Conservation (phyloP, 2,113 vertebrate genomes). For the Hypanus sabinus region DNA sequence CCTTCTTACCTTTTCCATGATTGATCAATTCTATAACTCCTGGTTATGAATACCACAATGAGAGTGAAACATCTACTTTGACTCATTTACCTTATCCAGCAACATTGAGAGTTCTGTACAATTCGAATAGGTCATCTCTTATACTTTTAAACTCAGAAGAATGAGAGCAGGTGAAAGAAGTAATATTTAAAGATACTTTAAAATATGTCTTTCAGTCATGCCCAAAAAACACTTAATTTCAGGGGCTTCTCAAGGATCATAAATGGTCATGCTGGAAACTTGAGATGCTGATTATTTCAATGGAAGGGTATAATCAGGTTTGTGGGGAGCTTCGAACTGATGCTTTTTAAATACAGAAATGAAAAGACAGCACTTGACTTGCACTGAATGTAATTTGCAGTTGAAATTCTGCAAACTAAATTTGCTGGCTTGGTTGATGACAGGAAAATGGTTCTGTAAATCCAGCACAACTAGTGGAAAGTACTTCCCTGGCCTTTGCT, state of each 20-base stretch:
- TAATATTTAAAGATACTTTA: not conserved
- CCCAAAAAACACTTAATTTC: not conserved
- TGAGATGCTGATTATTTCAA: not conserved
- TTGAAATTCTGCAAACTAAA: not conserved
- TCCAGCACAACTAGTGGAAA: too few species aligned
- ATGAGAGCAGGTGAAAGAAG: not conserved
- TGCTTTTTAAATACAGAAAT: not conserved
- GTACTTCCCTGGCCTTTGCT: not conserved
- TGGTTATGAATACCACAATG: too few species aligned
- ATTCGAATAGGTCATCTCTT: too few species aligned
- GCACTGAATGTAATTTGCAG: not conserved
- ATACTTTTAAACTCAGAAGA: too few species aligned
- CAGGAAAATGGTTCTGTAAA: too few species aligned
- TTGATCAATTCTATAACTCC: too few species aligned
- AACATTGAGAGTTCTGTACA: too few species aligned
- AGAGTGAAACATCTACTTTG: too few species aligned
- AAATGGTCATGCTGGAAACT: not conserved
- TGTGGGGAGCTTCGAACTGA: too few species aligned
- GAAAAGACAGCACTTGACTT: not conserved
- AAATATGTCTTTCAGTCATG: not conserved
- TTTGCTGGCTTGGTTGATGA: not conserved
- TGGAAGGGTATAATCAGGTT: not conserved
- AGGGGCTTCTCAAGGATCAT: not conserved
- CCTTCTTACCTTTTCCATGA: too few species aligned
- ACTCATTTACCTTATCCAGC: too few species aligned